Evolutionary conservation across 2,888 invertebrate genomes (phyloP), one percentile per base, ranked within the genome.

Genomic region (Podabrus alpinus): DNA sequence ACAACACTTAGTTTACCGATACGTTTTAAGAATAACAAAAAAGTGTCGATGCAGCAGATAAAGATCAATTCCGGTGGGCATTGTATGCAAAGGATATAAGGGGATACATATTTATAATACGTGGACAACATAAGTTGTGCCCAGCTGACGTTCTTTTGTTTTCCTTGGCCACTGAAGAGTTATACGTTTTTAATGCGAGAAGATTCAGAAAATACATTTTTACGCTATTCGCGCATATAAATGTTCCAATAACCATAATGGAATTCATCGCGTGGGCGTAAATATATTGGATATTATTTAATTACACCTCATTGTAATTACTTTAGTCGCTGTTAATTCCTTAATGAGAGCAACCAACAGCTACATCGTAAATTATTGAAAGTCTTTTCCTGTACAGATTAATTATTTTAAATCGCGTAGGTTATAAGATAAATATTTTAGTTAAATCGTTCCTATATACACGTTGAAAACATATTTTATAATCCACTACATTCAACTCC

Each of bases 31-130:
- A 83, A 84, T 82, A 84, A 84, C 82, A 84, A 85, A 85, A 84
- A 85, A 86, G 79, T 79, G 85, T 85, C 83, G 83, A 81, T 83
- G 82, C 80, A 77, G 80, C 72, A 80, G 86, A 85, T 85, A 86
- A 83, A 80, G 79, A 85, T 85, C 85, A 77, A 80, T 79, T 82
- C 79, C 80, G 79, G 76, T 80, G 81, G 79, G 84, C 80, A 86
- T 86, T 86, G 86, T 86, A 86, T 86, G 85, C 85, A 85, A 85
- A 85, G 81, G 66, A 73, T 74, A 70, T 71, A 69, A 45, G 45
- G 71, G 73, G 59, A 75, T 75, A 77, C 75, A 77, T 77, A 77
- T 75, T 77, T 77, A 77, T 77, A 69, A 72, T 74, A 74, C 72
- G 74, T 74, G 74, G 72, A 74, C 72, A 74, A 71, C 74, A 77